A percentile compares a stretch with the other conserved stretches of the same genome.
Conservation (phyloP, 64 coral and sea anemone genomes). For the Acropora tenuis region DNA sequence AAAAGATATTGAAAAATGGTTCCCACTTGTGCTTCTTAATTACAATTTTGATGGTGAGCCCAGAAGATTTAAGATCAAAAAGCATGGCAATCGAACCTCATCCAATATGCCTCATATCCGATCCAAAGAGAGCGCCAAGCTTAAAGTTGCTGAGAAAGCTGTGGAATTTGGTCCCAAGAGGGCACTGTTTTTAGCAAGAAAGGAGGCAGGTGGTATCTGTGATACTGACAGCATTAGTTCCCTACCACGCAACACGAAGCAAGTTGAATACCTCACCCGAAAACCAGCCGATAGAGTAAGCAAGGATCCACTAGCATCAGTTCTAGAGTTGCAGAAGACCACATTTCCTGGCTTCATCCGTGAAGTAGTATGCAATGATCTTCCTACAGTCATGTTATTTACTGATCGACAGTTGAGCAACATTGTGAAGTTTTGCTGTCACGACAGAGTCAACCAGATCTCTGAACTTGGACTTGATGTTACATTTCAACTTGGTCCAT, state of each 20-base stretch:
- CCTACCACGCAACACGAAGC: constrained; percentile 49
- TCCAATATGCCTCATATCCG: constrained; percentile 28
- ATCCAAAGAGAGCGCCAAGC: constrained; percentile 47
- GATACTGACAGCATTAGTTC: constrained; percentile 35
- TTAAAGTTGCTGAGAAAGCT: constrained; percentile 14
- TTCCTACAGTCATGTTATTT: constrained; percentile 65
- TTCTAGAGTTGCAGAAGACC: constrained; percentile 65
- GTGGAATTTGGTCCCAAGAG: constrained; percentile 26
- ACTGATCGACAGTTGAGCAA: constrained; percentile 58
- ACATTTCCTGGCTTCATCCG: constrained; percentile 61
- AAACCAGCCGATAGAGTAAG: background rate
- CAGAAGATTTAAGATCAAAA: constrained; percentile 19
- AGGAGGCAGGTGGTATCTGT: constrained; percentile 45
- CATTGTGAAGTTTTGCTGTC: constrained; percentile 67
- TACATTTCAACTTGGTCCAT: background rate
- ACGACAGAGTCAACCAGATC: constrained; percentile 28
- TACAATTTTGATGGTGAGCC: constrained; percentile 59
- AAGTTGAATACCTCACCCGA: constrained; percentile 26
- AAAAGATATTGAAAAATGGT: constrained; percentile 56
- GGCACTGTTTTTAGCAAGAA: constrained; percentile 37
- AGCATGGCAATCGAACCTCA: constrained; percentile 28
- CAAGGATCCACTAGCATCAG: constrained; percentile 57
- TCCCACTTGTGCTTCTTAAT: constrained; percentile 46
- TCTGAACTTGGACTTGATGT: constrained; percentile 65
- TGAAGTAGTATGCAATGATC: constrained; percentile 77